Base-by-base conservation (phyloP, 2,888 invertebrate species). In the Pollenia labialis region DNA sequence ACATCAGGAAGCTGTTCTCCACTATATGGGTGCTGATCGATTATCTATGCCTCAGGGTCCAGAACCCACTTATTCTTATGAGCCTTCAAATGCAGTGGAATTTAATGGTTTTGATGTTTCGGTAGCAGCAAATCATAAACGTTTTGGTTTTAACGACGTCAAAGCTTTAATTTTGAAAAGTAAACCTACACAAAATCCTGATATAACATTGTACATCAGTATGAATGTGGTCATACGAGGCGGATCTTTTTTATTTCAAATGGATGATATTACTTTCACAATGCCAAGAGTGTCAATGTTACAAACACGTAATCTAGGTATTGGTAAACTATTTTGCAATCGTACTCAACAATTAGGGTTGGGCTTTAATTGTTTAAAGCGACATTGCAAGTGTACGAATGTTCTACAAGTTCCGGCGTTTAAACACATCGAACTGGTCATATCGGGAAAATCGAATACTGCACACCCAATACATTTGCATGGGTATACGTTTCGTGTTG, bases 391-490 rank as follows among this genome's bases (percentile, higher is more conserved):
- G 46, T 92, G 92, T 83, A 89, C 91, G 0, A 92, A 92, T 87
- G 91, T 92, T 4, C 92, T 92, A 46, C 90, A 92, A 10, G 91
- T 91, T 88, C 91, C 91, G 14, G 91, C 91, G 18, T 90, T 91
- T 46, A 89, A 89, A 60, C 89, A 90, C 75, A 89, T 92, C 0
- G 92, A 92, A 75, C 91, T 92, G 23, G 91, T 92, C 0, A 88
- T 92, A 14, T 90, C 91, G 8, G 90, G 90, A 64, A 90, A 89
- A 40, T 89, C 91, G 0, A 87, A 85, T 42, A 90, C 91, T 0
- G 90, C 92, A 6, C 92, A 92, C 89, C 92, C 92, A 12, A 88
- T 91, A 1, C 92, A 92, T 52, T 84, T 92, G 83, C 92, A 92
- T 54, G 92, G 92, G n/a, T 92, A 92, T 75, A 90, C 92, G 7